These are phyloP conservation scores for Botrylloides violaceus DNA, from an alignment of 23 tunicate species.

Conservation along the genomic window DNA sequence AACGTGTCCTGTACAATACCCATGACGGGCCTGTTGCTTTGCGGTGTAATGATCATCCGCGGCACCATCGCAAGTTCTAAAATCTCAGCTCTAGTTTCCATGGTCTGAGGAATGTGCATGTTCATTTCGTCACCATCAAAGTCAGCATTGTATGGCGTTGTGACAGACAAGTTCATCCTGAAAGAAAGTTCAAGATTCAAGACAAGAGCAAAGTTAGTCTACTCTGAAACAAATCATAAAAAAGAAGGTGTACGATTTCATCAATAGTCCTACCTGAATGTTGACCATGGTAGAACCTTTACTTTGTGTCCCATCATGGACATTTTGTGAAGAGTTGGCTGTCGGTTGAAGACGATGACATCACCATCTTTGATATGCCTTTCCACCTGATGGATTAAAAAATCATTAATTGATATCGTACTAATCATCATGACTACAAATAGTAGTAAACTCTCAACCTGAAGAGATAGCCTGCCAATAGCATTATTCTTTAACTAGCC, in stretches of 20 bases:
- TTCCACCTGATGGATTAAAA: constrained; percentile 59
- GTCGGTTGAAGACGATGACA: constrained; percentile 97
- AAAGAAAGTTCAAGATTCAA: not conserved
- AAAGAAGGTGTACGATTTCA: no score
- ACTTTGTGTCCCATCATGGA: constrained; percentile 99
- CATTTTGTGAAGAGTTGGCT: constrained; percentile 99
- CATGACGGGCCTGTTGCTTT: constrained; percentile 99
- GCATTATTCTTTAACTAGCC: no score
- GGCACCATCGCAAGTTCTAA: constrained; percentile 94
- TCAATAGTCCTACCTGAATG: constrained; percentile 81
- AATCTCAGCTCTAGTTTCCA: constrained; percentile 99
- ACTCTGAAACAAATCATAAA: not conserved
- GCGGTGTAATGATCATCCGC: constrained; percentile 93
- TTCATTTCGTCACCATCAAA: constrained; percentile 99
- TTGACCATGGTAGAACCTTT: constrained; percentile 97
- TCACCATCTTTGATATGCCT: constrained; percentile 97
- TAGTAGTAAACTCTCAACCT: not conserved
- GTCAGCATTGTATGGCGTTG: constrained; percentile 99
- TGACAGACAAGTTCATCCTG: constrained; percentile 94
- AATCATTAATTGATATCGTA: not conserved
- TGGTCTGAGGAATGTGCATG: constrained; percentile 95
- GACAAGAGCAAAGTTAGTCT: not conserved
- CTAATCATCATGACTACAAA: not conserved
- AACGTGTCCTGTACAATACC: constrained; percentile 99
- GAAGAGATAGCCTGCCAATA: no score